Percentiles rank a stretch among this genome's conserved stretches.
Evolutionary conservation across 2,888 invertebrate genomes (phyloP).

Genomic region (Pyrocoelia pectoralis): DNA sequence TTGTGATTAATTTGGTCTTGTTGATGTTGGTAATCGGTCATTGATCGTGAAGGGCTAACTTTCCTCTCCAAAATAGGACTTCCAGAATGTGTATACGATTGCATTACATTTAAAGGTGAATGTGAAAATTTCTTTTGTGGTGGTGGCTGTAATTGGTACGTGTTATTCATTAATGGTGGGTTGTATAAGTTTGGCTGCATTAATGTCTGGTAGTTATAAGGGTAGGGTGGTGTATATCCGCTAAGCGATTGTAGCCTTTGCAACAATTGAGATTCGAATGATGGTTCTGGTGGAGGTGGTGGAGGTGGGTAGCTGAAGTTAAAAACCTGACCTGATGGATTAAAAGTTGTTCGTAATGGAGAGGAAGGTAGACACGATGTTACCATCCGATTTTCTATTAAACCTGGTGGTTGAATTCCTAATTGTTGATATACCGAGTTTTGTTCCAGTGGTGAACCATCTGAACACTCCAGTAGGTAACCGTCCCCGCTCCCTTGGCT

Average conservation of each 20-base stretch:
- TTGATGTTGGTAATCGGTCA: constrained; percentile 49
- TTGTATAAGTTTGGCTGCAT: constrained; percentile 46
- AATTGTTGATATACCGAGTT: constrained; percentile 51
- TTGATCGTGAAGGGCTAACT: constrained; percentile 48
- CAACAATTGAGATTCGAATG: constrained; percentile 61
- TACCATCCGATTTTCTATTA: constrained; percentile 56
- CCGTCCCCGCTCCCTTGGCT: constrained; percentile 34
- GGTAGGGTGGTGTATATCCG: constrained; percentile 55
- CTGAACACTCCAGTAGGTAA: constrained; percentile 44
- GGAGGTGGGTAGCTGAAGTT: constrained; percentile 51
- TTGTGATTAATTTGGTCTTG: constrained; percentile 38
- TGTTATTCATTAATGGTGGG: constrained; percentile 49
- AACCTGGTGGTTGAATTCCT: constrained; percentile 50
- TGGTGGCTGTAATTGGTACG: constrained; percentile 54
- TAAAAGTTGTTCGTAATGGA: constrained; percentile 53
- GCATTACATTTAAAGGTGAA: constrained; percentile 51
- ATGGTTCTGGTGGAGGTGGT: constrained; percentile 44
- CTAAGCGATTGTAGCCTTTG: constrained; percentile 63
- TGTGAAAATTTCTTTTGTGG: constrained; percentile 54
- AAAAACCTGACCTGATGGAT: constrained; percentile 49
- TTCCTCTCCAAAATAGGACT: constrained; percentile 49
- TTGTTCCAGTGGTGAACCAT: constrained; percentile 47
- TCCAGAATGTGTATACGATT: constrained; percentile 47
- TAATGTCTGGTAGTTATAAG: constrained; percentile 43
- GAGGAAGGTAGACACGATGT: constrained; percentile 54